These are phyloP conservation scores for Orthonychiurus folsomi DNA, from an alignment of 2,888 invertebrate genomes.

Conservation along the genomic window DNA sequence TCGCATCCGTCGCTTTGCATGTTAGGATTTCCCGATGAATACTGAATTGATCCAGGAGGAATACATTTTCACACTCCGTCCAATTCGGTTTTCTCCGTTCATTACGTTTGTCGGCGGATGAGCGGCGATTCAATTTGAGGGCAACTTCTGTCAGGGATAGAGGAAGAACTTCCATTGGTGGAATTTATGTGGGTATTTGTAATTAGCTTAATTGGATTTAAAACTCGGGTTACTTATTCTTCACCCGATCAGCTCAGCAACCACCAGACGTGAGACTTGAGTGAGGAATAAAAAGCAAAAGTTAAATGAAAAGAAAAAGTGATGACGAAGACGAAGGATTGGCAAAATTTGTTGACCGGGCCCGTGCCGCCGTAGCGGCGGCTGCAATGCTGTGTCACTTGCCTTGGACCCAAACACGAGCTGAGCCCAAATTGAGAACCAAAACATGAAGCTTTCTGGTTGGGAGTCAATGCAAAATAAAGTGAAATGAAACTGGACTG, in stretches of 20 bases:
- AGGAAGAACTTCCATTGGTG: conserved; percentile 10
- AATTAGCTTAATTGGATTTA: neutral
- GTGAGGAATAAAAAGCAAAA: neutral
- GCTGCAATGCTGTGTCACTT: no score
- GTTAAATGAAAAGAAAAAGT: neutral
- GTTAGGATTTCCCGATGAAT: conserved; percentile 39
- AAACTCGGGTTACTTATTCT: neutral
- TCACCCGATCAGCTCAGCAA: neutral
- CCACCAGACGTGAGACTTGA: no score
- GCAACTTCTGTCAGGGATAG: conserved; percentile 8
- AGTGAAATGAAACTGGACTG: neutral
- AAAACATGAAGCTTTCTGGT: conserved; percentile 2
- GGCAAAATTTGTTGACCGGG: neutral
- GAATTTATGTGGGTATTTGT: neutral
- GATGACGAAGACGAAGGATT: neutral
- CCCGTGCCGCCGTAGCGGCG: no score
- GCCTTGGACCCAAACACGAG: conserved; percentile 7
- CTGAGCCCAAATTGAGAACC: neutral
- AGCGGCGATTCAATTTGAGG: conserved; percentile 6
- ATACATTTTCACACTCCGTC: conserved; percentile 38
- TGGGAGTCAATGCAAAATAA: neutral
- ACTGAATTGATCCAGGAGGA: conserved; percentile 39
- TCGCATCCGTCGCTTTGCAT: conserved; percentile 40
- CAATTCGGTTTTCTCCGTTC: conserved; percentile 27
- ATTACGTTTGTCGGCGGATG: conserved; percentile 23